Base-by-base conservation (phyloP, 2,797 vertebrate species). In the Decapterus maruadsi region DNA sequence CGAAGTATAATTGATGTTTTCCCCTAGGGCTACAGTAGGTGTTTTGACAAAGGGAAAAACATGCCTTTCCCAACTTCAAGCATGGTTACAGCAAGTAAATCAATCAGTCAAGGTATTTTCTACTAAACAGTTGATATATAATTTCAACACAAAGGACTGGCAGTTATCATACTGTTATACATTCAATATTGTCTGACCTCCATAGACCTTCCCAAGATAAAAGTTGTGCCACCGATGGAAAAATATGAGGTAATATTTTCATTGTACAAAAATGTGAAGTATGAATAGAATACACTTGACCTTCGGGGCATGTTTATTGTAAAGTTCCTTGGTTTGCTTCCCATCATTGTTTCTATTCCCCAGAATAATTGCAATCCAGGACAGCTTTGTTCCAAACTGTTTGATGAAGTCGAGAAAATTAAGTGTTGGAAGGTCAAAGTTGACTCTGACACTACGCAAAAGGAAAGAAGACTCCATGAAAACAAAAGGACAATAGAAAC, bases 391-490 rank as follows among this genome's bases (percentile, higher is more conserved):
- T 96, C 95, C 78, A 97, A 96, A 87, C 90, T 99, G 45, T 96
- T 96, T 92, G 96, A 97, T 86, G 98, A 99, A 85, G 96, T 96
- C 84, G 97, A 98, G 80, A 99, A 97, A 94, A 96, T 99, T 68
- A 98, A 96, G 87, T 92, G 57, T 54, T 99, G 98, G 98, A 98
- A 99, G 89, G 67, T 95, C 48, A 93, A 82, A 86, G 81, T 94
- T 66, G 96, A 97, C 75, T 93, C 89, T 82, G 97, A 98, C 60
- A 80, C 94, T 34, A 91, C 91, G 55, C 94, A 97, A 89, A 97
- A 96, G 79, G 97, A 98, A 81, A 96, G 89, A 72, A 96, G 90
- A 75, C 90, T 98, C 31, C 95, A 97, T 87, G 97, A 98, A 88
- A 97, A 95, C 43, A 96, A 89, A 87, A 97, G 92, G 91, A 95